These are phyloP conservation scores for Pogonus chalceus DNA, from an alignment of 1,140 invertebrate genomes.

Conservation along the genomic window DNA sequence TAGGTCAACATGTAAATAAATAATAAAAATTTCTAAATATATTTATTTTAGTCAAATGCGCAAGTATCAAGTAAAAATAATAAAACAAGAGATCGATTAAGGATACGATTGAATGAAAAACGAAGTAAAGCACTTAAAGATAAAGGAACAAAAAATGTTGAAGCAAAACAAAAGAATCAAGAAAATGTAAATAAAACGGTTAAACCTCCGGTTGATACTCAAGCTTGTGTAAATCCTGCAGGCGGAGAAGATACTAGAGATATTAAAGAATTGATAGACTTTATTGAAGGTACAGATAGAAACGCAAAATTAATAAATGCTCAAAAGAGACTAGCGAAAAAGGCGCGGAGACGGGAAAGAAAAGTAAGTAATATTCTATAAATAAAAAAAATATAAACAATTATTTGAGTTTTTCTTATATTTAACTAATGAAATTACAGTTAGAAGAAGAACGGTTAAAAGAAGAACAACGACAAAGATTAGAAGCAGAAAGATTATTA, in stretches of 20 bases:
- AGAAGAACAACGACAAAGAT: conserved; percentile 18
- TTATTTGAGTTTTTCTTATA: background rate
- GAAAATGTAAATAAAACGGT: conserved; percentile 4
- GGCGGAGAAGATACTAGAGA: conserved; percentile 12
- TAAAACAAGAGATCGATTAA: conserved; percentile 38
- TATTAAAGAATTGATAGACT: conserved; percentile 30
- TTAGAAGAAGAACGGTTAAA: conserved; percentile 22
- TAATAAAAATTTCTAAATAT: conserved; percentile 1
- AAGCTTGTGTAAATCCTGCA: background rate
- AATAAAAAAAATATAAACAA: background rate
- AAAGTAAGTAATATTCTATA: conserved; percentile 19
- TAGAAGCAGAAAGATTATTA: conserved; percentile 14
- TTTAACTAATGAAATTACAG: conserved; percentile 11
- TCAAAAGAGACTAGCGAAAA: conserved; percentile 32
- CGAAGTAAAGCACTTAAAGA: conserved; percentile 1
- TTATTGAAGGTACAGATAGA: conserved; percentile 28
- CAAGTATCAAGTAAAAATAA: conserved; percentile 26
- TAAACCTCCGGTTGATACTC: background rate
- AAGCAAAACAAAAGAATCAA: conserved; percentile 18
- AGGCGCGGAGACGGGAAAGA: conserved; percentile 28
- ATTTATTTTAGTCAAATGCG: conserved; percentile 13
- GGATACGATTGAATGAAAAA: conserved; percentile 35
- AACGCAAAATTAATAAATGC: conserved; percentile 27
- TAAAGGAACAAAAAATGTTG: background rate
- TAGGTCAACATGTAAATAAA: conserved; percentile 8